Conservation (phyloP, 2,113 vertebrate species). For the Chiloscyllium plagiosum region DNA sequence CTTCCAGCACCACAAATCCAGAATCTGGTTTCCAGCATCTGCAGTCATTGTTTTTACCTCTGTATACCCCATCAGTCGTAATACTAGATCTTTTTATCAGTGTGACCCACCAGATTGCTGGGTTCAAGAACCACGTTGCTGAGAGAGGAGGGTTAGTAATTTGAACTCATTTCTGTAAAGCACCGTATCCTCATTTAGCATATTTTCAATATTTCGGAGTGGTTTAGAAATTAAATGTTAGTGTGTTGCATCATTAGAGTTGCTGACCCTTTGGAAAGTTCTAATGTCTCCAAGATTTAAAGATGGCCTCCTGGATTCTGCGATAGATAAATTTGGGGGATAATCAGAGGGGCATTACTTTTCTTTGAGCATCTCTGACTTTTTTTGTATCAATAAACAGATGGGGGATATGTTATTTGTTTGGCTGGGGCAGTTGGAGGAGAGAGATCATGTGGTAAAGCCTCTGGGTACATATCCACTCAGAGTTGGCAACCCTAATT, state of each 20-base stretch:
- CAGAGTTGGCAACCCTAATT: not conserved
- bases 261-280: not conserved
- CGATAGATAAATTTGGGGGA: not conserved
- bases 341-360: not conserved
- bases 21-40: no score
- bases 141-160: no score
- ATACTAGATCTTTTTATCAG: not conserved
- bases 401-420: not conserved
- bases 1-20: no score
- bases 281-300: not conserved
- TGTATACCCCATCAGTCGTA: not conserved
- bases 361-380: not conserved
- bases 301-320: not conserved
- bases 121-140: not conserved
- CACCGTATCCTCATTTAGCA: not conserved
- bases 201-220: not conserved
- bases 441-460: not conserved
- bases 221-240: not conserved
- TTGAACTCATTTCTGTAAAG: not conserved
- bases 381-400: no score
- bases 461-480: not conserved
- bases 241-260: not conserved
- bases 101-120: not conserved
- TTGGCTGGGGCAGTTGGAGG: not conserved
- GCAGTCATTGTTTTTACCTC: no score